phyloP scores from a whole-genome alignment of 2,888 invertebrate genomes.

The Silvanus unidentatus region DNA sequence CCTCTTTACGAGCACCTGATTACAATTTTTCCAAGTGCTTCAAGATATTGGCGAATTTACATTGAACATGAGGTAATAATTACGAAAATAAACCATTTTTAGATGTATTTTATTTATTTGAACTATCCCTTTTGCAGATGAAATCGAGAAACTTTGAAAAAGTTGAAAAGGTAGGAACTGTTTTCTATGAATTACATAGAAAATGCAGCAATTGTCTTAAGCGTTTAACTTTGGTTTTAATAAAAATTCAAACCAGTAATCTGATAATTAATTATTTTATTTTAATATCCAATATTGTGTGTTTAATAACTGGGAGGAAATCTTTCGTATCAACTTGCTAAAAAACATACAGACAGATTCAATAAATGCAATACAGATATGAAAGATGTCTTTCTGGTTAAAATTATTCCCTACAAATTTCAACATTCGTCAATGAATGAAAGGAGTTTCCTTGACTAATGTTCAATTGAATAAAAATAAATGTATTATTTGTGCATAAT shows the following conservation, averaged over 20 bases:
- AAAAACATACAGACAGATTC: too few species aligned
- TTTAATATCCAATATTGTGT: slow-evolving; percentile 20
- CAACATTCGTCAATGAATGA: slow-evolving; percentile 34
- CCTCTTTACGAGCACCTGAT: slow-evolving; percentile 92
- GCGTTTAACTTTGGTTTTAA: too few species aligned
- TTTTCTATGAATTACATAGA: too few species aligned
- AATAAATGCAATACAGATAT: too few species aligned
- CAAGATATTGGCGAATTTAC: slow-evolving; percentile 98
- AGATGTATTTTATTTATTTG: not conserved
- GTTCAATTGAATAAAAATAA: slow-evolving; percentile 10
- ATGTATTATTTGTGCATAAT: slow-evolving; percentile 9
- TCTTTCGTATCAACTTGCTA: slow-evolving; percentile 31
- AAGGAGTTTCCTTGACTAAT: slow-evolving; percentile 32
- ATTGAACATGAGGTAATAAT: slow-evolving; percentile 86
- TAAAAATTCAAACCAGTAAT: too few species aligned
- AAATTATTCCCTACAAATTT: too few species aligned
- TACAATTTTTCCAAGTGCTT: slow-evolving; percentile 89
- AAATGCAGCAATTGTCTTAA: too few species aligned
- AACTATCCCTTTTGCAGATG: slow-evolving; percentile 75
- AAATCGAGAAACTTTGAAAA: slow-evolving; percentile 95
- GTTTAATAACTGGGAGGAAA: slow-evolving; percentile 45
- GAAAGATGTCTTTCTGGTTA: slow-evolving; percentile 35
- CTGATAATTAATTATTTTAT: too few species aligned
- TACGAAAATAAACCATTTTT: too few species aligned
- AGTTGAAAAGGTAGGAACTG: slow-evolving; percentile 86